phyloP scores from a whole-genome alignment of 2,888 invertebrate species.

The Folsomia manolachei region DNA sequence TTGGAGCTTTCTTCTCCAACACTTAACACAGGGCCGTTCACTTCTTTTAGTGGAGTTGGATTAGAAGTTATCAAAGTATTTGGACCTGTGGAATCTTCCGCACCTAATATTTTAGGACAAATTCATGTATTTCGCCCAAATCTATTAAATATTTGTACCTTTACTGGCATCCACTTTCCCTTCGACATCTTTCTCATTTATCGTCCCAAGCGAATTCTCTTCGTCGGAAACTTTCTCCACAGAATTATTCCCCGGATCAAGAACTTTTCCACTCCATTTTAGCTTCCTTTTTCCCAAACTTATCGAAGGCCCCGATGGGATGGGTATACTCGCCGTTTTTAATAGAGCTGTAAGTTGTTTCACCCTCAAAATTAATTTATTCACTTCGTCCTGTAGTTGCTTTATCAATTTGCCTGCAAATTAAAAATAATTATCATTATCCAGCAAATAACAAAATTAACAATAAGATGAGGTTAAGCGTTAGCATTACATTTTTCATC shows the following conservation, averaged over 20 bases:
- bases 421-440: neutral
- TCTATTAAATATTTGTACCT: neutral
- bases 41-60: constrained; percentile 31
- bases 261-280: constrained; percentile 42
- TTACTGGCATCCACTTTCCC: neutral
- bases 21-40: constrained; percentile 17
- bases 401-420: constrained; percentile 46
- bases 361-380: constrained; percentile 47
- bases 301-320: constrained; percentile 47
- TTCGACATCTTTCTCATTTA: neutral
- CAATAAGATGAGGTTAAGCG: too few relatives aligned
- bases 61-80: neutral
- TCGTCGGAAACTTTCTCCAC: constrained; percentile 5
- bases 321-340: constrained; percentile 44
- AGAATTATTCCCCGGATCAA: constrained; percentile 33
- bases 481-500: constrained; percentile 50
- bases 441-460: neutral
- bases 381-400: constrained; percentile 49
- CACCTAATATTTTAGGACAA: too few relatives aligned
- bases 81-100: too few relatives aligned
- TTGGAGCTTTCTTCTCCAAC: neutral
- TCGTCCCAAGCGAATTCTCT: constrained; percentile 1
- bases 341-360: constrained; percentile 47
- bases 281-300: constrained; percentile 36
- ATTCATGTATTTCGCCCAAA: too few relatives aligned